Conservation (phyloP, 2,797 vertebrate species). For the Iguana delicatissima region DNA sequence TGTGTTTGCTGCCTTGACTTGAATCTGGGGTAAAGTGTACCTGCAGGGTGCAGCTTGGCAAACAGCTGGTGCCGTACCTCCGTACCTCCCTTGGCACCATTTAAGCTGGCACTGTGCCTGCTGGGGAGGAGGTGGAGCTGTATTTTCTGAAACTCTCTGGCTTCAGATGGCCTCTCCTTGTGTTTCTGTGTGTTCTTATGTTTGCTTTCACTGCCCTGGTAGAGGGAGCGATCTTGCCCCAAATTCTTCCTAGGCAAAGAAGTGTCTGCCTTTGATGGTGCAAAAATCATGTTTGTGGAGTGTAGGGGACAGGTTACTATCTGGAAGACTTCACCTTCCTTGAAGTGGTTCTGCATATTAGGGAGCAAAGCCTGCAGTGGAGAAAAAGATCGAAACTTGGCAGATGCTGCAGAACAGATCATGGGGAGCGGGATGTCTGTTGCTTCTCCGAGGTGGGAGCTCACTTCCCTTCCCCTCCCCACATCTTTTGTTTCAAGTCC, state of each 20-base stretch:
- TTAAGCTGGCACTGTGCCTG: background rate
- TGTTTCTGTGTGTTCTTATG: too few relatives aligned
- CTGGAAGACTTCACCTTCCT: constrained; percentile 8
- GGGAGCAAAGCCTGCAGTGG: background rate
- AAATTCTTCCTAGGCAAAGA: background rate
- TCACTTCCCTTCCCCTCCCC: too few relatives aligned
- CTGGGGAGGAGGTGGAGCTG: background rate
- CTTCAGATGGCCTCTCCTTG: background rate
- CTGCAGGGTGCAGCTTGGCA: constrained; percentile 24
- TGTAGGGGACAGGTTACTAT: background rate
- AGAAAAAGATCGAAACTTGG: background rate
- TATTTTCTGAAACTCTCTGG: background rate
- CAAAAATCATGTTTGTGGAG: fast-evolving
- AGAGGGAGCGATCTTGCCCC: background rate
- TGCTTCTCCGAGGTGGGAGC: fast-evolving
- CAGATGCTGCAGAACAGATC: background rate
- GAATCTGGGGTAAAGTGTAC: constrained; percentile 54
- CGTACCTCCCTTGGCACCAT: background rate
- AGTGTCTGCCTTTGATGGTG: background rate
- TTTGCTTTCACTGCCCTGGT: background rate
- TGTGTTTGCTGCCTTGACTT: constrained; percentile 50
- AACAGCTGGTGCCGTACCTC: background rate
- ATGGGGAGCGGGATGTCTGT: fast-evolving
- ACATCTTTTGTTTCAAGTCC: background rate
- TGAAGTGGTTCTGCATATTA: background rate